Conservation (phyloP, 2,113 vertebrate species). For the Uria lomvia region DNA sequence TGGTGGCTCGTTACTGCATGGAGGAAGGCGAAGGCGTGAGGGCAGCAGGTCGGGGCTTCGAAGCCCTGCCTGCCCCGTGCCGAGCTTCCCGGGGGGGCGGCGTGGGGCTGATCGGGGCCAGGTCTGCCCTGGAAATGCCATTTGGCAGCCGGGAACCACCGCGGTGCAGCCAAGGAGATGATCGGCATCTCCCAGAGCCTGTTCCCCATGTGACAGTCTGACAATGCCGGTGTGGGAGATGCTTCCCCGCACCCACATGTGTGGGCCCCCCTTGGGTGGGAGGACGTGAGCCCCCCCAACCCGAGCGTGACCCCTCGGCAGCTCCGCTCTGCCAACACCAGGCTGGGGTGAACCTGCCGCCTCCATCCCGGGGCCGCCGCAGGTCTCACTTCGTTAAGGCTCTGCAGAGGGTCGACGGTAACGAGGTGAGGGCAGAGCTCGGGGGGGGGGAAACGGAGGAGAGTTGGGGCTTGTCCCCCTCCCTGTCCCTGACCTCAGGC, state of each 20-base stretch:
- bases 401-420: fast-evolving
- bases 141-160: fast-evolving
- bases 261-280: not conserved
- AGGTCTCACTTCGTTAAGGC: fast-evolving
- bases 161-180: not conserved
- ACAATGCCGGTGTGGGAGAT: not conserved
- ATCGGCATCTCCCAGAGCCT: fast-evolving
- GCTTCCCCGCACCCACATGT: fast-evolving
- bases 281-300: not conserved
- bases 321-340: not conserved
- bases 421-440: not conserved
- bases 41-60: not conserved
- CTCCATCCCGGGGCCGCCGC: not conserved
- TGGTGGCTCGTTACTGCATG: fast-evolving
- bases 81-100: fast-evolving
- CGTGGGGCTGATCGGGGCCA: not conserved
- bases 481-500: not conserved
- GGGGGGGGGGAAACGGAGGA: not conserved
- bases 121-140: too few species aligned
- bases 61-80: not conserved
- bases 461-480: not conserved
- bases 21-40: not conserved
- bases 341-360: not conserved
- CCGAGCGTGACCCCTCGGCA: not conserved
- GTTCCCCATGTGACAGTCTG: not conserved